phyloP scores from a whole-genome alignment of 2,797 vertebrate species.

The Alfaro cultratus region DNA sequence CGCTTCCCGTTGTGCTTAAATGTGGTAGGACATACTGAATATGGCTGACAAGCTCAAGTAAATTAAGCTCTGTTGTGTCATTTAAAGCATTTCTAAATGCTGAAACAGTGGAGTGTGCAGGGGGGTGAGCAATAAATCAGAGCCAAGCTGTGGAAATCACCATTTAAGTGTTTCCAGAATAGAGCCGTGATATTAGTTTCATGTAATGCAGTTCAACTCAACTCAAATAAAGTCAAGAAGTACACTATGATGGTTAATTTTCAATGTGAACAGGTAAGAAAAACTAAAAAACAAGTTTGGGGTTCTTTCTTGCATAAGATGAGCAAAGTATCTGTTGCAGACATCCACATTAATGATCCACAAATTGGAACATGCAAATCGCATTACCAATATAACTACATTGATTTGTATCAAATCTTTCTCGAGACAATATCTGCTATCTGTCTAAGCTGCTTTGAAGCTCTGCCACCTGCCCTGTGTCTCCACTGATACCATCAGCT shows the following conservation, averaged over 20 bases:
- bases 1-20: constrained; percentile 63
- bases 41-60: constrained; percentile 42
- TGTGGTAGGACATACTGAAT: constrained; percentile 47
- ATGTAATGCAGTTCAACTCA: constrained; percentile 15
- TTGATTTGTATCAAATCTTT: constrained; percentile 38
- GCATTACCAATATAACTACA: constrained; percentile 35
- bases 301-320: background rate
- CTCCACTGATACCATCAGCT: constrained; percentile 38
- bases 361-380: constrained; percentile 10
- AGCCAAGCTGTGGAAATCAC: constrained; percentile 42
- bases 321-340: background rate
- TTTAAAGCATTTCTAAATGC: constrained; percentile 40
- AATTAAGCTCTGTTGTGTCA: constrained; percentile 58
- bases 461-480: constrained; percentile 36
- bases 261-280: background rate
- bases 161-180: constrained; percentile 38
- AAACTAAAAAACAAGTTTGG: background rate
- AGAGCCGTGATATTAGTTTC: constrained; percentile 13
- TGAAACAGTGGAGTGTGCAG: constrained; percentile 24
- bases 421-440: constrained; percentile 39
- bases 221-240: constrained; percentile 27
- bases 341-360: constrained; percentile 29
- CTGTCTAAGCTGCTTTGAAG: constrained; percentile 54
- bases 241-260: constrained; percentile 28
- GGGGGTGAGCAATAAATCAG: constrained; percentile 32